phyloP scores from a whole-genome alignment of 2,797 vertebrate genomes.

The Enoplosus armatus region DNA sequence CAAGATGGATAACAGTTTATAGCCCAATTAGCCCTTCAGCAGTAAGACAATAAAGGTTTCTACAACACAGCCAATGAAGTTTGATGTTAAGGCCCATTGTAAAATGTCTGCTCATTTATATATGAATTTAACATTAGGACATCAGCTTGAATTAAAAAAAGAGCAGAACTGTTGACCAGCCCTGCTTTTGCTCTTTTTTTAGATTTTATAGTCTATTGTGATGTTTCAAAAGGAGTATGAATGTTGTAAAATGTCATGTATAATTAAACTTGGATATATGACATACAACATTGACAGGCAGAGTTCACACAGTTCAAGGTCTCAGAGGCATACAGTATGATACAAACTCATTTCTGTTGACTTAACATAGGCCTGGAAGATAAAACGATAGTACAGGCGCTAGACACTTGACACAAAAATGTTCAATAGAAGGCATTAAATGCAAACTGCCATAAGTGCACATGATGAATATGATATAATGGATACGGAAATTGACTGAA shows the following conservation, averaged over 20 bases:
- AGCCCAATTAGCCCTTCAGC: slow-evolving; percentile 27
- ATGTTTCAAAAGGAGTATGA: background rate
- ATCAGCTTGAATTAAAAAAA: slow-evolving; percentile 17
- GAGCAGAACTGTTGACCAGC: background rate
- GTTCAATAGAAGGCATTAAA: no score
- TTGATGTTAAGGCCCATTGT: background rate
- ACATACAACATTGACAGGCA: slow-evolving; percentile 4
- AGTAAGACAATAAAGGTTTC: slow-evolving; percentile 4
- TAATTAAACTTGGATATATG: background rate
- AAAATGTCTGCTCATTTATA: background rate
- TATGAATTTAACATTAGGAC: slow-evolving; percentile 1
- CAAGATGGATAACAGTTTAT: slow-evolving; percentile 36
- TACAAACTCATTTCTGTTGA: background rate
- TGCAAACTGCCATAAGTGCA: no score
- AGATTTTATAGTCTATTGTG: background rate
- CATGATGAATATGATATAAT: no score
- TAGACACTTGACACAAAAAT: no score
- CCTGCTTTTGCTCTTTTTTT: background rate
- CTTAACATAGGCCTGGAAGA: no score
- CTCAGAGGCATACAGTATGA: background rate
- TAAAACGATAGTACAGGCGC: no score
- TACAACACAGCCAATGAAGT: background rate
- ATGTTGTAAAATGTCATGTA: slow-evolving; percentile 4
- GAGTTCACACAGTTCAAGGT: background rate
- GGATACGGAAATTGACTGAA: no score